Base-by-base conservation (phyloP, 2,888 invertebrate genomes). In the Asteroscopus sphinx region DNA sequence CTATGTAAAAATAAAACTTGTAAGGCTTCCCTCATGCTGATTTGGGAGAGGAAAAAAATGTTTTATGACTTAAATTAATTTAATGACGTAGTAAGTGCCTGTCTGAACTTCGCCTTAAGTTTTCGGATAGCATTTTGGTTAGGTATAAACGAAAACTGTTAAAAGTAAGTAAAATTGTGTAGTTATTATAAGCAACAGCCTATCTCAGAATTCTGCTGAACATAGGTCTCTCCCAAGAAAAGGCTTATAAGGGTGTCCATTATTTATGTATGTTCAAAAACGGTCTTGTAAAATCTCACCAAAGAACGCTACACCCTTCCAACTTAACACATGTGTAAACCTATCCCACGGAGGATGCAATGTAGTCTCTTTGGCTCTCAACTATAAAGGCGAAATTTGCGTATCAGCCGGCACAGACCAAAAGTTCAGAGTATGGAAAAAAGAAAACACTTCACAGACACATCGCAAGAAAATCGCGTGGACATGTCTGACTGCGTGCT, bases 321-420 rank as follows among this genome's bases (percentile, higher is more conserved):
- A 72, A 66, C 80, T 93, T 0, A 92, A 91, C 65, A 93, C 94
- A 0, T 91, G 91, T 51, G 92, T 92, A 0, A 92, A 91, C 33
- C 81, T 93, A 0, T 91, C 93, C 0, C 94, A 94, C 63, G 91
- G 92, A 1, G 94, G 94, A 9, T 91, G 89, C 79, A 86, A 86
- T 61, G 85, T 94, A 33, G 87, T 90, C 4, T 86, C 90, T 21
- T 64, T 94, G 59, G 88, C 89, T 0, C 77, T 94, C 0, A 91
- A 88, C 59, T 80, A 81, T 62, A 85, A 77, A 58, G 93, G 89
- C 15, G 85, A 90, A 15, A 83, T 91, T 74, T 94, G 94, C 67
- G 88, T 94, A n/a, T 86, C 94, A 30, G 89, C 92, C 1, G 94
- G 94, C n/a, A 63, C 79, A 0, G 94, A 94, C 47, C 88, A 93